phyloP scores from a whole-genome alignment of 37 sponge, comb jelly and placozoan genomes.

The Bolinopsis microptera region DNA sequence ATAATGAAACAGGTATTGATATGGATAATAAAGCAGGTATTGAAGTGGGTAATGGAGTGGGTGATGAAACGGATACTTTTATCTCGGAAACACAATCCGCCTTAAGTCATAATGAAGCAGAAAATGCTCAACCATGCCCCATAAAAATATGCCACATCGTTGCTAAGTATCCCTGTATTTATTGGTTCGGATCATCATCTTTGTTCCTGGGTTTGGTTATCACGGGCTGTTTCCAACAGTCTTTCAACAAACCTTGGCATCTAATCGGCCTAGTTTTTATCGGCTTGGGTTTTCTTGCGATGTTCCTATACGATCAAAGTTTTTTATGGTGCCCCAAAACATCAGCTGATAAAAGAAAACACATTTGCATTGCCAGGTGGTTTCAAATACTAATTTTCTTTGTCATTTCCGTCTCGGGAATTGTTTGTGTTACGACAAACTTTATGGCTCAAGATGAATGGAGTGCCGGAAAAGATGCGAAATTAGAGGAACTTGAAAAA shows the following conservation, averaged over 20 bases:
- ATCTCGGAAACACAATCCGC: background rate
- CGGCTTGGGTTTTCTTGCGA: background rate
- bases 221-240: conserved; percentile 28
- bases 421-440: background rate
- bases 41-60: background rate
- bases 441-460: background rate
- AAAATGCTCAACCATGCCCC: background rate
- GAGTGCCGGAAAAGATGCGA: background rate
- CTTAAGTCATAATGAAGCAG: no score
- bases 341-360: background rate
- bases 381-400: background rate
- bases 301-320: background rate
- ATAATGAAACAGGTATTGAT: background rate
- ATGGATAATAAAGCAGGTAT: background rate
- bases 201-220: background rate
- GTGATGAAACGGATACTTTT: background rate
- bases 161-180: no score
- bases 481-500: background rate
- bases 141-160: background rate
- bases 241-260: background rate
- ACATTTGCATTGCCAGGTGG: background rate
- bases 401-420: background rate
- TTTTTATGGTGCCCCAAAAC: background rate
- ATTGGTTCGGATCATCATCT: background rate
- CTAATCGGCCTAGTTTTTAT: background rate